Evolutionary conservation across 2,888 invertebrate species (phyloP), one percentile per base, ranked within the genome.

Genomic region (Arenicola marina): DNA sequence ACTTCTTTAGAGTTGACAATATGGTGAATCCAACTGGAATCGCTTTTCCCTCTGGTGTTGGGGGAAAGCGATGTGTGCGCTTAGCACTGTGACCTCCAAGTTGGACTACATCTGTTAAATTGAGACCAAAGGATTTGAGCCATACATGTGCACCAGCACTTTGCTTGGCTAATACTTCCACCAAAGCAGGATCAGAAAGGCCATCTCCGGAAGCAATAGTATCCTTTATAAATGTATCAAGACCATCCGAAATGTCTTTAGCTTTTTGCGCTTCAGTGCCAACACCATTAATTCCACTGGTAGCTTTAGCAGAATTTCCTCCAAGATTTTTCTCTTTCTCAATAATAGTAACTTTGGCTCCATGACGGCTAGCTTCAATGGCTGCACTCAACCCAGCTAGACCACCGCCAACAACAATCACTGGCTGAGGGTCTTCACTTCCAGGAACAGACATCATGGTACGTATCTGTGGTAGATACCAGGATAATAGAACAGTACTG

Each of bases 281-380:
- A 4, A 59, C 68, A 32, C 60, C 70, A 48, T 70, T 70, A 15
- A 70, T 70, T 2, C 69, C 69, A n/a, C 65, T 65, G 15, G 67
- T 68, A 28, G 67, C 69, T 43, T 70, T 70, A 1, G 69, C 69
- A 4, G 70, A 70, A 51, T 70, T 70, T 11, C 70, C 70, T 32
- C 68, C 68, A 15, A 68, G 33, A 33, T 53, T 53, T 46, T 63
- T 61, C 56, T 68, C 67, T 46, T 68, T 68, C 28, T 68, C 68
- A 24, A 67, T 56, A 43, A 67, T 67, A 28, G 61, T 67, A 31
- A 67, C 67, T 21, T 48, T 29, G 18, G 67, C 66, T 11, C 69
- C 69, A 38, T 66, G 63, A 4, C 59, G 46, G 38, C 32, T 32
- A 21, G 69, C 69, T 56, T 69, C 68, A 11, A 69, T 61, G 32